Evolutionary conservation across 2,888 invertebrate species (phyloP), one percentile per base, ranked within the genome.

Genomic region (Aquatica leii): DNA sequence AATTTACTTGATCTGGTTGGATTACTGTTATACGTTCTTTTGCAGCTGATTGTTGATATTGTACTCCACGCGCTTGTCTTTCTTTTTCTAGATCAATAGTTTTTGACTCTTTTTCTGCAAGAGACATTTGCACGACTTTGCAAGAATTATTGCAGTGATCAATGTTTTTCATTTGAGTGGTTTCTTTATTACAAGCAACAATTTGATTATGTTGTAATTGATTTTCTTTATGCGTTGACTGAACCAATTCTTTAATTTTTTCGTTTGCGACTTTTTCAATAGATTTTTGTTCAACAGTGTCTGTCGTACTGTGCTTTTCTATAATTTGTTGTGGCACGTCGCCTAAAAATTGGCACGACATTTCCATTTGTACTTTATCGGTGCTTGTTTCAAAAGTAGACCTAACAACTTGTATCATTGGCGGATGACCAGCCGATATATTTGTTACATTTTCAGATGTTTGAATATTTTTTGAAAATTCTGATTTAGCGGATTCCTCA

Each of bases 11-110:
- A 59, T 73, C 75, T n/a, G 75, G 72, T 70, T 78, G 72, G 35
- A 78, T 62, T 17, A 71, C 76, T 17, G 77, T 77, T 20, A 78
- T 65, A 6, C 77, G 77, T 67, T 76, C 74, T 69, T 78, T 73
- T 14, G 37, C 6, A 46, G 53, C n/a, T 9, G 18, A 31, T n/a
- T 34, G 31, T 31, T 48, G 11, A 48, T 34, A 6, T 17, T 24
- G 14, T n/a, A 34, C 11, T 11, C 6, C 11, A 8, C 15, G 46
- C 46, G 15, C 14, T 3, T 41, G n/a, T 24, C 6, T 24, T 6
- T 24, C 24, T 24, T 24, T 24, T 24, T 24, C 24, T 24, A 24
- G 24, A 24, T 2, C 2, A 24, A 24, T 6, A 6, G 24, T 24
- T 24, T 24, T 2, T 24, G 14, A 31, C 3, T 34, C 6, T 8